phyloP scores from a whole-genome alignment of 2,113 vertebrate species.

The Stercorarius parasiticus region DNA sequence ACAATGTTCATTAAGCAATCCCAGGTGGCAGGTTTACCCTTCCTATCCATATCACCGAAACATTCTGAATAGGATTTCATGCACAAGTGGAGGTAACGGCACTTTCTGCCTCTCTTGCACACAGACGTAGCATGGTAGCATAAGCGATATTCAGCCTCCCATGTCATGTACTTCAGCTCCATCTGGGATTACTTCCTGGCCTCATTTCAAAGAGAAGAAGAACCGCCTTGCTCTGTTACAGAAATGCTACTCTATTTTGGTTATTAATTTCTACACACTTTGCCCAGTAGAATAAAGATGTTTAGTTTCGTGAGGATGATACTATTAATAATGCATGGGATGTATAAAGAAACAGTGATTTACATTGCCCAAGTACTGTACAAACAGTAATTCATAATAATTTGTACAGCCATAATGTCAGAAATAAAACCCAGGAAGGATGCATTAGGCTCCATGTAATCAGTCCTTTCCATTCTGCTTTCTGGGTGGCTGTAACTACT shows the following conservation, averaged over 20 bases:
- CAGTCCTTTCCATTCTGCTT: not conserved
- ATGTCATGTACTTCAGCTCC: not conserved
- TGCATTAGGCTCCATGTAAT: not conserved
- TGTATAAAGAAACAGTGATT: not conserved
- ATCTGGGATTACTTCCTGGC: slow-evolving; percentile 17
- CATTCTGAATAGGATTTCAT: slow-evolving; percentile 45
- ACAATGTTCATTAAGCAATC: slow-evolving; percentile 45
- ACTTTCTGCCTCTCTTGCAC: not conserved
- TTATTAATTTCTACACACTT: not conserved
- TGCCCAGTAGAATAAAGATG: not conserved
- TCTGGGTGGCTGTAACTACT: not conserved
- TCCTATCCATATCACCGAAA: not conserved
- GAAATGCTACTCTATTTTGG: not conserved
- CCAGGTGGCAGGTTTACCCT: slow-evolving; percentile 43
- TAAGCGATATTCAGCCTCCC: not conserved
- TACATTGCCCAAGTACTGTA: not conserved
- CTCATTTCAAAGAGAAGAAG: not conserved
- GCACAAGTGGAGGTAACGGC: slow-evolving; percentile 31
- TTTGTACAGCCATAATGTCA: not conserved
- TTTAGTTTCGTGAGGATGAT: not conserved
- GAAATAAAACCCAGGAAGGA: not conserved
- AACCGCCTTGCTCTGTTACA: not conserved
- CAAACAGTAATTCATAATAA: not conserved
- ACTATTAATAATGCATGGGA: not conserved
- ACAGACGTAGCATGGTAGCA: not conserved